These are phyloP conservation scores for Sciurus niger DNA, from an alignment of 2,113 vertebrate genomes.

Conservation along the genomic window DNA sequence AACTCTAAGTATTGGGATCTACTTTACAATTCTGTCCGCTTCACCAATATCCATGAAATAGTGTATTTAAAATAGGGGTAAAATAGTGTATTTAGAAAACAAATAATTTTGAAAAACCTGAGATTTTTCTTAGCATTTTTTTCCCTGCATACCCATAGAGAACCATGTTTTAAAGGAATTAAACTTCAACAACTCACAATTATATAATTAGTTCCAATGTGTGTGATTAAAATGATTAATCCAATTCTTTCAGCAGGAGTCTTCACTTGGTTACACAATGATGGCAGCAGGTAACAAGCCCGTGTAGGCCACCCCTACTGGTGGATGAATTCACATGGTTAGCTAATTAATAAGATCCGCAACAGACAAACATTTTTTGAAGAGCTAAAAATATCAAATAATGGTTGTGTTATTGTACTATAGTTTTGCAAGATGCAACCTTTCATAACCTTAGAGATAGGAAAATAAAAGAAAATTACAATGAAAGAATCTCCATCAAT, in stretches of 20 bases:
- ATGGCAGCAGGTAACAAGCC: background rate
- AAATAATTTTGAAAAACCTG: background rate
- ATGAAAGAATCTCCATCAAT: background rate
- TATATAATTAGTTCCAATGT: background rate
- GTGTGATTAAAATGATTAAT: conserved; percentile 26
- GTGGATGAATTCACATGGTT: background rate
- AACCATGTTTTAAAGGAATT: background rate
- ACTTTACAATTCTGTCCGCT: background rate
- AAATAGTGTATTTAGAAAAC: background rate
- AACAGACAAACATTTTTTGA: background rate
- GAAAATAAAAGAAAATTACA: background rate
- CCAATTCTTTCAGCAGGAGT: background rate
- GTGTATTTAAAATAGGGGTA: background rate
- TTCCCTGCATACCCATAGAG: background rate
- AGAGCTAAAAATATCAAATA: background rate
- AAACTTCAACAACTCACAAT: conserved; percentile 2
- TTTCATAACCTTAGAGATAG: too few species aligned
- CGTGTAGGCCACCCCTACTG: background rate
- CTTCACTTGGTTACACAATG: background rate
- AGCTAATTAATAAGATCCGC: background rate
- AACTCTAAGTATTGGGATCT: background rate
- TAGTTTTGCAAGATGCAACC: background rate
- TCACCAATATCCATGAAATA: background rate
- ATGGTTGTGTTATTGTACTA: background rate
- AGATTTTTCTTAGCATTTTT: background rate